phyloP scores from a whole-genome alignment of 2,113 vertebrate species.

The Phyllostomus discolor region DNA sequence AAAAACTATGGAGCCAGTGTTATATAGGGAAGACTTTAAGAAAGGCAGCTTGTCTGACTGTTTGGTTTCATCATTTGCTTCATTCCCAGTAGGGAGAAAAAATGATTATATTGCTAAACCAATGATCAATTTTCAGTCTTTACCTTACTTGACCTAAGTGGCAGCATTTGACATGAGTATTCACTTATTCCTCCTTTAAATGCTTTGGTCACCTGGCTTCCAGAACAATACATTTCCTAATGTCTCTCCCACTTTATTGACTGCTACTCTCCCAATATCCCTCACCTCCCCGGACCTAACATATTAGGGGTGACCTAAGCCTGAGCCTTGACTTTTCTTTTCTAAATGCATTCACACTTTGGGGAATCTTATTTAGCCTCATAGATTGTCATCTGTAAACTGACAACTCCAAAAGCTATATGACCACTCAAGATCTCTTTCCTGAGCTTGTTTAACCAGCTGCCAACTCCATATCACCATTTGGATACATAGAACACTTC shows the following conservation, averaged over 20 bases:
- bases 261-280: background rate
- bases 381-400: background rate
- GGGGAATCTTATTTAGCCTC: background rate
- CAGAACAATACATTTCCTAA: background rate
- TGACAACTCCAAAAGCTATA: background rate
- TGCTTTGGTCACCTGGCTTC: background rate
- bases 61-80: background rate
- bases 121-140: background rate
- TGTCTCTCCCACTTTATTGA: background rate
- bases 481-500: background rate
- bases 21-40: background rate
- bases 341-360: background rate
- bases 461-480: too few species aligned
- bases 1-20: background rate
- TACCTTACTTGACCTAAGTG: background rate
- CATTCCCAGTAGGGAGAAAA: background rate
- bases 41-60: background rate
- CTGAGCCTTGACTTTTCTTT: background rate
- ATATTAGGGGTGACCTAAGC: background rate
- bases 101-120: background rate
- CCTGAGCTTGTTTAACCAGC: background rate
- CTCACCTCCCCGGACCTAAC: background rate
- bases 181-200: background rate
- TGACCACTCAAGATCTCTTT: background rate
- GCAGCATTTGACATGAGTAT: background rate